Conservation (phyloP, 1,140 invertebrate species). For the Mesaphorura yosii region DNA sequence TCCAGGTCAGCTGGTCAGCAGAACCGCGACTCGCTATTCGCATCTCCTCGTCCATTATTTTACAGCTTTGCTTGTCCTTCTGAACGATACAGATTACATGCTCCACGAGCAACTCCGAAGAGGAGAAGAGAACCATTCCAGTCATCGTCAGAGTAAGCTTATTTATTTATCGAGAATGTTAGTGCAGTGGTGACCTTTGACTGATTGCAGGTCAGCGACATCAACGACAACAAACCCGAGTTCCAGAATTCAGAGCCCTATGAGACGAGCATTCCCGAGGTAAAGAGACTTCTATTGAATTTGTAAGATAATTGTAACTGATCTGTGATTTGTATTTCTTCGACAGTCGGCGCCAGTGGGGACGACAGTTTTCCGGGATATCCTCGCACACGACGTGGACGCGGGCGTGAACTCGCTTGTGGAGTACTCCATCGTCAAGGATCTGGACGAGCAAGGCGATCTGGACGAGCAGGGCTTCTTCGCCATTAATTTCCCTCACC, state of each 20-base stretch:
- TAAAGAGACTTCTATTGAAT: conserved; percentile 37
- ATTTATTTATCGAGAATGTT: not conserved
- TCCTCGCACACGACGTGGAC: conserved; percentile 71
- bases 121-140: conserved; percentile 62
- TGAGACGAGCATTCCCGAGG: conserved; percentile 72
- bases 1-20: conserved; percentile 56
- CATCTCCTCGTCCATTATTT: not conserved
- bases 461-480: conserved; percentile 71
- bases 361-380: conserved; percentile 69
- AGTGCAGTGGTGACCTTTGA: not conserved
- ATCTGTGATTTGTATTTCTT: not conserved
- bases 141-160: conserved; percentile 62
- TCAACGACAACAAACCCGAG: conserved; percentile 71
- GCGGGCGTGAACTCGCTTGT: conserved; percentile 73
- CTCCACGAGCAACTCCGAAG: conserved; percentile 42
- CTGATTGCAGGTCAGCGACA: conserved; percentile 40
- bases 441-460: conserved; percentile 44
- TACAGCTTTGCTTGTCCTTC: not conserved
- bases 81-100: conserved; percentile 13
- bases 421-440: conserved; percentile 58
- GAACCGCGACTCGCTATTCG: not conserved
- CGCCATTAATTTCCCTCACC: conserved; percentile 73
- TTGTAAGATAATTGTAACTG: not conserved
- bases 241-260: conserved; percentile 71
- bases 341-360: conserved; percentile 69